These are phyloP conservation scores for Notiomystis cincta DNA, from an alignment of 2,113 vertebrate species.

Conservation along the genomic window DNA sequence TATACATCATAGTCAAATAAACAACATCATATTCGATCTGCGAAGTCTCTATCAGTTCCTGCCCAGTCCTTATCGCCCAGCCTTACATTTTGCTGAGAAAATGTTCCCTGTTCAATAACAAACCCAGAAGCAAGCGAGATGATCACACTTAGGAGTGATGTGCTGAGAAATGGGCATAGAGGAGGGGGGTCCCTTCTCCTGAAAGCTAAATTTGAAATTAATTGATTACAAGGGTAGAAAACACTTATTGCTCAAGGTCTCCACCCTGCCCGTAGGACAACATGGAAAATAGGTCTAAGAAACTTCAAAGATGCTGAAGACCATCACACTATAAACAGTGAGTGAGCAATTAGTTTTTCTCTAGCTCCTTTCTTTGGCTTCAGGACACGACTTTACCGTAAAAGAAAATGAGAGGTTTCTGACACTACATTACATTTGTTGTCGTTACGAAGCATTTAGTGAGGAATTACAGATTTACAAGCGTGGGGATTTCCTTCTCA, in stretches of 20 bases:
- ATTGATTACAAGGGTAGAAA: neutral
- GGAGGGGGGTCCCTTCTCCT: neutral
- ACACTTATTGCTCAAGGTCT: neutral
- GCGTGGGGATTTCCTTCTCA: neutral
- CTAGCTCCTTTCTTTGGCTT: neutral
- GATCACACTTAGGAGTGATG: neutral
- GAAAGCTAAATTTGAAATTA: neutral
- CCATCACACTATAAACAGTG: neutral
- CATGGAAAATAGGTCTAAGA: neutral
- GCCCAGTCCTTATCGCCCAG: constrained; percentile 36
- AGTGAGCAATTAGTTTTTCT: neutral
- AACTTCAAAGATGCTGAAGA: neutral
- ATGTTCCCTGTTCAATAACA: constrained; percentile 49
- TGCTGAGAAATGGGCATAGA: neutral
- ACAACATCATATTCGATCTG: constrained; percentile 71
- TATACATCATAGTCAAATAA: constrained; percentile 79
- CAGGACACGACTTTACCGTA: neutral
- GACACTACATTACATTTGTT: constrained; percentile 16
- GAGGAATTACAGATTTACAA: constrained; percentile 43
- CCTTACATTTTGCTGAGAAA: constrained; percentile 48
- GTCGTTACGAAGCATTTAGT: neutral
- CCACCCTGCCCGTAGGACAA: neutral
- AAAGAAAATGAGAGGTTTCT: constrained; percentile 31
- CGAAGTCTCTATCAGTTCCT: constrained; percentile 56
- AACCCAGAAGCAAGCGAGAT: neutral